phyloP scores from a whole-genome alignment of 1,140 invertebrate genomes.

The Triops cancriformis region DNA sequence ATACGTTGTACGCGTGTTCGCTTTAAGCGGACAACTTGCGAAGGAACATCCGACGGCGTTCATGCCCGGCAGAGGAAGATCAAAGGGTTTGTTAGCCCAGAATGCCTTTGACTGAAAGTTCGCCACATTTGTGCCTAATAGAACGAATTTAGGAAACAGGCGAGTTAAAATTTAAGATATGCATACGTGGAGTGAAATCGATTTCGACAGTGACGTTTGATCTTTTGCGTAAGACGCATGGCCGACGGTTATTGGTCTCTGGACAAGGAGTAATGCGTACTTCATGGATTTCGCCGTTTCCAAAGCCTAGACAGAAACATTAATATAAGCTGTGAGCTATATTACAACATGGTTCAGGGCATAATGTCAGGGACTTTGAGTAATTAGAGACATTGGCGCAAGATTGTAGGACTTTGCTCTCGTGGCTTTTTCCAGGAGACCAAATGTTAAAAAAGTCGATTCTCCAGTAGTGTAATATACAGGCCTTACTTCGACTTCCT shows the following conservation, averaged over 20 bases:
- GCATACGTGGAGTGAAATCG: constrained; percentile 28
- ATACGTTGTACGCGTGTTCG: constrained; percentile 20
- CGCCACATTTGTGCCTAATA: constrained; percentile 7
- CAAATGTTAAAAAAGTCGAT: background rate
- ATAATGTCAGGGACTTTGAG: background rate
- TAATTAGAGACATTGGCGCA: background rate
- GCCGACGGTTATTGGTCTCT: constrained; percentile 21
- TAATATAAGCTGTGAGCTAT: background rate
- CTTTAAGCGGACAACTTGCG: constrained; percentile 22
- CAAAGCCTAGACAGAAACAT: constrained; percentile 23
- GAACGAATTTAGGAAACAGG: background rate
- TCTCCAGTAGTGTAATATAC: no score
- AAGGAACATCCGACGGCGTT: constrained; percentile 24
- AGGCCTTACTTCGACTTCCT: background rate
- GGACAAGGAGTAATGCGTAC: constrained; percentile 28
- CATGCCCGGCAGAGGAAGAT: constrained; percentile 27
- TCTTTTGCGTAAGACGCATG: constrained; percentile 25
- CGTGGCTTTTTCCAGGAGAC: background rate
- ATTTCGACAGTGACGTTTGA: constrained; percentile 28
- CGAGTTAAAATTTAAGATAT: background rate
- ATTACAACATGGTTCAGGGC: background rate
- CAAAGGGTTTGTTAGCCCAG: constrained; percentile 27
- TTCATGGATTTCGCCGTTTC: constrained; percentile 23
- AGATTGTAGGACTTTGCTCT: background rate
- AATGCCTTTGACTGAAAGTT: constrained; percentile 24